These are phyloP conservation scores for Sebastes diploproa DNA, from an alignment of 2,797 vertebrate species.

Conservation along the genomic window DNA sequence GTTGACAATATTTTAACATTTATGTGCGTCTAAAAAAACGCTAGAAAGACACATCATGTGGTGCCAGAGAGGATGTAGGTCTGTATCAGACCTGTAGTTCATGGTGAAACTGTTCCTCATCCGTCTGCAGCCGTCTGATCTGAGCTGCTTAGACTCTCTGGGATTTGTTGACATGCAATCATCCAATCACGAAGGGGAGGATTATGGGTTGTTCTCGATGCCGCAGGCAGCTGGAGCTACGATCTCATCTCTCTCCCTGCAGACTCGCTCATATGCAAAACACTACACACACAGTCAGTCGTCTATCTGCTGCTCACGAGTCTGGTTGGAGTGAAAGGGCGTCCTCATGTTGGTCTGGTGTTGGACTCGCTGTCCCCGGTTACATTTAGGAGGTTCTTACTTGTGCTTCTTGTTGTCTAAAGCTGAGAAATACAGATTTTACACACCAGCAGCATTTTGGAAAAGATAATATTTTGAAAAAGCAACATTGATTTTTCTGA, in stretches of 20 bases:
- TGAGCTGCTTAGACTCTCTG: neutral
- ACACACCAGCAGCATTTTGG: no score
- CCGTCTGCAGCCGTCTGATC: neutral
- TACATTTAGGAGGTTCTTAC: no score
- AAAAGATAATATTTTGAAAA: no score
- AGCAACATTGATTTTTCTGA: neutral
- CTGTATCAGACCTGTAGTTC: neutral
- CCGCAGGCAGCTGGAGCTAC: constrained; percentile 23
- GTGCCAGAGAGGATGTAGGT: no score
- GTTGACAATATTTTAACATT: no score
- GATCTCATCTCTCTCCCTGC: constrained; percentile 7
- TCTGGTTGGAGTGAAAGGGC: no score
- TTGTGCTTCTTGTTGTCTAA: neutral
- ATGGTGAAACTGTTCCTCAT: neutral
- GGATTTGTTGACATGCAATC: constrained; percentile 31
- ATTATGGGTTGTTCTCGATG: constrained; percentile 7
- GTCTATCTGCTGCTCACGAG: no score
- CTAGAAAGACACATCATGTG: rapidly evolving
- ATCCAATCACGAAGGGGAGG: constrained; percentile 10
- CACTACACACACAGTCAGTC: neutral
- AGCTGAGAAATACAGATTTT: neutral
- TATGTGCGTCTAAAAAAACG: no score
- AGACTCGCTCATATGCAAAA: neutral
- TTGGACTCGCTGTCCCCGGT: no score
- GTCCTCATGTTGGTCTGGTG: no score